These are phyloP conservation scores for Drosophila conformis DNA, from an alignment of 2,888 invertebrate genomes.

Conservation along the genomic window DNA sequence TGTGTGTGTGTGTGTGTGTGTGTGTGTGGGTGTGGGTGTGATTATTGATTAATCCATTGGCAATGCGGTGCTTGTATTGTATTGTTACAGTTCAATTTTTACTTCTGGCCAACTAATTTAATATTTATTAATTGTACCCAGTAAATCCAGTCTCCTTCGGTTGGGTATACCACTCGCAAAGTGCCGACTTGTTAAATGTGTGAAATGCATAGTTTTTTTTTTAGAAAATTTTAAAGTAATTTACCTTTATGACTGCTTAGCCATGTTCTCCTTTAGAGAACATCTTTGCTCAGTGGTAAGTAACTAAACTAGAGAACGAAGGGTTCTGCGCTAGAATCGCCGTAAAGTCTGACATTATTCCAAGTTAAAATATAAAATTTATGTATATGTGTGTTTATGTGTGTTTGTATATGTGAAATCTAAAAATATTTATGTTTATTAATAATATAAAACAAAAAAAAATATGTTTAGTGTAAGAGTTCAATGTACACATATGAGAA, in stretches of 20 bases:
- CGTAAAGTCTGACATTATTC: neutral
- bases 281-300: neutral
- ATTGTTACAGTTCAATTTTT: conserved; percentile 53
- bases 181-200: neutral
- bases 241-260: neutral
- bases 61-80: conserved; percentile 50
- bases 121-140: conserved; percentile 65
- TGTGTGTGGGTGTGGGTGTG: conserved; percentile 31
- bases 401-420: neutral
- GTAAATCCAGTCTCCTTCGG: neutral
- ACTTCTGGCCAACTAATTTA: conserved; percentile 54
- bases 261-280: neutral
- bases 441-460: neutral
- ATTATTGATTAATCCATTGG: conserved; percentile 66
- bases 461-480: neutral
- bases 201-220: too few relatives aligned
- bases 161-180: conserved; percentile 22
- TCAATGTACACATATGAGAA: neutral
- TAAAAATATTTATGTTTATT: neutral
- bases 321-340: neutral
- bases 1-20: conserved; percentile 1
- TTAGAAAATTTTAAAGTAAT: neutral
- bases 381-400: too few relatives aligned
- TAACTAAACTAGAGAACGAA: neutral
- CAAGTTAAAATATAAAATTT: neutral